Evolutionary conservation across 2,797 vertebrate species (phyloP).

Genomic region (Cossypha caffra): DNA sequence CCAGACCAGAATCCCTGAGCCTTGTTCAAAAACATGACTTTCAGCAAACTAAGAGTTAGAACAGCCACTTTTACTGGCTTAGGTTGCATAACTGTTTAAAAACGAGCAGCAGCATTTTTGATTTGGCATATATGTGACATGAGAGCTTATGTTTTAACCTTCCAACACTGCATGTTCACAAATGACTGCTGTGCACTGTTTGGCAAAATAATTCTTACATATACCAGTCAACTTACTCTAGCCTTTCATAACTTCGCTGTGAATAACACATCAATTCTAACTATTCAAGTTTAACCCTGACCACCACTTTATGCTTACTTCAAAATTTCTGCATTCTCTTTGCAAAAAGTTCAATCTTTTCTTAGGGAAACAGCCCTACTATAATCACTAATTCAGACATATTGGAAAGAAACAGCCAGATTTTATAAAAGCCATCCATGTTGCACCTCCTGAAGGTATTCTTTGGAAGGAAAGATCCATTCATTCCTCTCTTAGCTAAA

Average conservation of each 20-base stretch:
- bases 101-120: neutral
- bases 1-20: neutral
- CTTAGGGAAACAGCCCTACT: neutral
- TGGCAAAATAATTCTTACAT: neutral
- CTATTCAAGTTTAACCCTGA: neutral
- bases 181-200: neutral
- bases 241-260: neutral
- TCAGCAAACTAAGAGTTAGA: neutral
- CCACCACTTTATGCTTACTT: neutral
- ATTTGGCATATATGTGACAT: fast-evolving
- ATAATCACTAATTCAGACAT: neutral
- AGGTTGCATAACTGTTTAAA: neutral
- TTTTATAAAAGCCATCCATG: neutral
- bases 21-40: neutral
- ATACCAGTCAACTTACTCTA: neutral
- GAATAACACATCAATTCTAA: neutral
- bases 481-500: neutral
- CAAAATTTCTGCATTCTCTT: neutral
- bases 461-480: neutral
- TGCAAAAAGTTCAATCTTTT: neutral
- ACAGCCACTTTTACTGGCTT: neutral
- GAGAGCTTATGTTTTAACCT: neutral
- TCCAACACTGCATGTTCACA: neutral
- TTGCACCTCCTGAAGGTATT: neutral
- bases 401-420: neutral